Evolutionary conservation across 2,113 vertebrate genomes (phyloP), one percentile per base, ranked within the genome.

Genomic region (Spermophilus dauricus): DNA sequence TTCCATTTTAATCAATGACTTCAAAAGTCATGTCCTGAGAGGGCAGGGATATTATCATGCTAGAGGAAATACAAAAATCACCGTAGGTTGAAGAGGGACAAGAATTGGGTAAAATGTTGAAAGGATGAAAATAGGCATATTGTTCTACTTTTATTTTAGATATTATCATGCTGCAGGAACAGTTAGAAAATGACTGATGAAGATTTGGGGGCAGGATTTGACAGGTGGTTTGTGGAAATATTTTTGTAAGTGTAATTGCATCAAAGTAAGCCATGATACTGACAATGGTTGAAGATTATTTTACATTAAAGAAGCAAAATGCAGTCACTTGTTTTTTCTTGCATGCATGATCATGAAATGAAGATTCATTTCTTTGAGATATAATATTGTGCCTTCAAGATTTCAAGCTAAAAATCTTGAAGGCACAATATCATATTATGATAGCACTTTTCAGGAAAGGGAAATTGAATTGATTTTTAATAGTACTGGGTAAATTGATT

Each of bases 1-100:
- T 90, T 91, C 24, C 10, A 17, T 70, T 95, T 87, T 76, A 93
- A 89, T 91, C 24, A 53, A 67, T 76, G 67, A 65, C 4, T 94
- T 96, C 30, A 61, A 85, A 95, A 89, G 70, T 17, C 56, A 39
- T 17, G 10, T 81, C 58, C 80, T 89, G 12, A n/a, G 45, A 84
- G 13, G 13, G 2, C 28, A 85, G 51, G 42, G 9, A 39, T 73
- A 2, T 67, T 48, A 42, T 45, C 12, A 65, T 34, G 65, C 86
- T 91, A 18, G 30, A 11, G 63, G 39, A 92, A 37, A 86, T 39
- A 87, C 5, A 39, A 45, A 92, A 61, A 72, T 45, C 16, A 69
- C 18, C 10, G 16, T 39, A 28, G 45, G 10, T 42, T 86, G 63
- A 76, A 73, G 8, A 88, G 30, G 22, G 45, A 77, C 16, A 58